Base-by-base conservation (phyloP, 1,140 invertebrate genomes). In the Zophobas atratus region DNA sequence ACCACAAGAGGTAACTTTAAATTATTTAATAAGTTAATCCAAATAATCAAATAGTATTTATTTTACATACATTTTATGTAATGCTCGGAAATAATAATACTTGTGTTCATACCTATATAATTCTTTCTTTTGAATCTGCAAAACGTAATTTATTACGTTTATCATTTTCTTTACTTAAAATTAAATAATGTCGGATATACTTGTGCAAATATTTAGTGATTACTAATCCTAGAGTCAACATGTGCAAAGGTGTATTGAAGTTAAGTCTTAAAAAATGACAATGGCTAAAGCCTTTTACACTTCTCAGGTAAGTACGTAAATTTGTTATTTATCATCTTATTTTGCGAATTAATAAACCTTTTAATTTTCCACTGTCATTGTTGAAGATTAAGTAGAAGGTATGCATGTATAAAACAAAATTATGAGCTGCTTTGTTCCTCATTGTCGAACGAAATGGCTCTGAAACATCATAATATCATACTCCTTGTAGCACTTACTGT, bases 1-100 rank as follows among this genome's bases (percentile, higher is more conserved):
- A 4, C 84, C 84, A 53, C 84, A 85, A 79, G 84, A 85, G 83
- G 84, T 85, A 81, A 83, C 79, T 78, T n/a, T 43, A 63, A 20
- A 41, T 6, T 56, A 43, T 75, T 78, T 32, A 55, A 6, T 70
- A 33, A 2, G 38, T 41, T 39, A 56, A 41, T 20, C 20, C 20
- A 20, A 20, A 20, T 20, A 20, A 20, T 20, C 20, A 20, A 20
- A 20, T 20, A 20, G 20, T 20, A 20, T 20, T 20, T 20, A 20
- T 20, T 20, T 20, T 20, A 20, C 20, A 20, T 20, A 20, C 20
- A 20, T 20, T 20, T 20, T 20, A 20, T 20, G 20, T 20, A 20
- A 20, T 20, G 20, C 20, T 20, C 20, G 20, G 20, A 20, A 20
- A 20, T 20, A 20, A 20, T 20, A 20, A 20, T 20, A 20, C 20